Evolutionary conservation across 2,113 vertebrate species (phyloP), one percentile per base, ranked within the genome.

Genomic region (Alces alces): DNA sequence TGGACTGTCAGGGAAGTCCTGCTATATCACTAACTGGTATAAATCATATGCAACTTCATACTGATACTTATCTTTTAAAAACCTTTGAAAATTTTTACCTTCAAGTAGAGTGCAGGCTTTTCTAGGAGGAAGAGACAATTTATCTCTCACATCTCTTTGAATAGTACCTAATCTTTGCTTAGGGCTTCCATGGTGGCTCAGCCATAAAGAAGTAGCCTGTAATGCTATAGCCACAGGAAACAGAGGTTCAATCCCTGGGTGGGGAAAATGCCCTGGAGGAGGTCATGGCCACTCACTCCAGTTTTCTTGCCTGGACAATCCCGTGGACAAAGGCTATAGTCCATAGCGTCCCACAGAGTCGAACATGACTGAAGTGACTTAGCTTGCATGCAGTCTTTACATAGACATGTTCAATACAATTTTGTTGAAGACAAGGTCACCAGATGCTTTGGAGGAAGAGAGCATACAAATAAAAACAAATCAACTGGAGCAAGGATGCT

Each of bases 271-370:
- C 10, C 66, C 36, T 12, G 21, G 66, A 73, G 66, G 66, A 39
- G 21, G 21, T 11, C 66, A 39, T 13, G 66, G 66, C 19, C 36
- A 73, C 66, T 36, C 66, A 73, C 66, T 73, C 66, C 10, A 73
- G 66, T 73, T 39, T 73, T 73, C 36, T 73, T 73, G 66, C 66
- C 66, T 73, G 36, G 66, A 73, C 10, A 73, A 39, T 73, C 36
- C 19, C 2, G 1, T 39, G 66, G 36, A 73, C 10, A 39, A 73
- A 39, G 19, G n/a, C 19, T 12, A 23, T 5, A 13, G 66, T 70
- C n/a, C 21, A 70, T 39, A 23, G n/a, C 0, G 0, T 70, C 66
- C 66, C n/a, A 70, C n/a, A 23, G 10, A 70, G 19, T 70, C 0
- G 0, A 13, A 39, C 36, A 39, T 39, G 19, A 73, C 66, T 39